These are phyloP conservation scores for Scyliorhinus canicula DNA, from an alignment of 2,797 vertebrate species.

Conservation along the genomic window DNA sequence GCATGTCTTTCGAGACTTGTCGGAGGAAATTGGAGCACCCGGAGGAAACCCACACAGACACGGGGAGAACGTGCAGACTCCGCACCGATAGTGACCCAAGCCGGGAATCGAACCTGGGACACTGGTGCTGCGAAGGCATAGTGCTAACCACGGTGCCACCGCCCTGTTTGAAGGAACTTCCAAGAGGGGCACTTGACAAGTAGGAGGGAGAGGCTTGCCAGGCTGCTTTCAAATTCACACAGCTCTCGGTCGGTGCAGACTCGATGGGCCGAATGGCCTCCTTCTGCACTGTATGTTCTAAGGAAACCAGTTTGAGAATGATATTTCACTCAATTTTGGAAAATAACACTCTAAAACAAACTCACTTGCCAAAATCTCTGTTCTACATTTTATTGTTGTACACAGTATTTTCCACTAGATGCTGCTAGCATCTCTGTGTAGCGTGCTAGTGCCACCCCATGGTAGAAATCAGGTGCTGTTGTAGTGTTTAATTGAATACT, in stretches of 20 bases:
- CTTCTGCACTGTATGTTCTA: too few species aligned
- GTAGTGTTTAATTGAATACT: background rate
- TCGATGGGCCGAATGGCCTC: too few species aligned
- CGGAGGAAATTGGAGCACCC: too few species aligned
- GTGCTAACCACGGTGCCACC: too few species aligned
- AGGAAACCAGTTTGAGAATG: background rate
- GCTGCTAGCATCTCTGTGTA: background rate
- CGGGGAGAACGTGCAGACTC: too few species aligned
- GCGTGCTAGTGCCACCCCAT: background rate
- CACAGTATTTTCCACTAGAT: background rate
- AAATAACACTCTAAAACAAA: background rate
- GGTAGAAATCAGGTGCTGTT: background rate
- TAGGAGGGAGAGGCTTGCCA: background rate
- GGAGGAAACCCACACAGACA: too few species aligned
- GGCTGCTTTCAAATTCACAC: background rate
- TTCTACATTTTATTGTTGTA: background rate
- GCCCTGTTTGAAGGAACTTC: background rate
- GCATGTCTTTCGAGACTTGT: too few species aligned
- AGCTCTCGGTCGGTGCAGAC: too few species aligned
- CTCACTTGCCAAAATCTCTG: background rate
- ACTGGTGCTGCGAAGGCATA: too few species aligned
- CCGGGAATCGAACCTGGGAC: too few species aligned
- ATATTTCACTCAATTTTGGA: background rate
- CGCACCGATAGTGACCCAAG: too few species aligned
- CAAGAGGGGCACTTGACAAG: background rate